Evolutionary conservation across 2,888 invertebrate species (phyloP).

Genomic region (Cephus pygmeus): DNA sequence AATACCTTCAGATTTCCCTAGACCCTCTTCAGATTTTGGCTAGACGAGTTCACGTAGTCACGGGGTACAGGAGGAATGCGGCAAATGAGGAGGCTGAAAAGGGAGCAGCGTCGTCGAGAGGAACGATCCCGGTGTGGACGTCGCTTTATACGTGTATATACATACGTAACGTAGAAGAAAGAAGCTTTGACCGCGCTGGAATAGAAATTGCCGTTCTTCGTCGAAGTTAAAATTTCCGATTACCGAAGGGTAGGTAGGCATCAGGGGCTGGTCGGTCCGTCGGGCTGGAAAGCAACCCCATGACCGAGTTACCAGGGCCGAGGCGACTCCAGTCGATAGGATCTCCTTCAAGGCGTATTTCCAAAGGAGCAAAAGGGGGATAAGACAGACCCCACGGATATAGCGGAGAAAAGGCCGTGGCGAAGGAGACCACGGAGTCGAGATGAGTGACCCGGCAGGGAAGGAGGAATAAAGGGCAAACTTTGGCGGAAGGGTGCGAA

Average conservation of each 20-base stretch:
- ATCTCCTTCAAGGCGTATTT: not conserved
- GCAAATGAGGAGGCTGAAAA: not conserved
- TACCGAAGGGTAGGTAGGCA: conserved; percentile 6
- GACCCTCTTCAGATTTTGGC: not conserved
- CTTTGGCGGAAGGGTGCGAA: not conserved
- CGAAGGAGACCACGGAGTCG: not conserved
- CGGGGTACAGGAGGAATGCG: not conserved
- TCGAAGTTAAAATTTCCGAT: conserved; percentile 13
- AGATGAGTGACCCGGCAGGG: not conserved
- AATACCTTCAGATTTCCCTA: too few relatives aligned
- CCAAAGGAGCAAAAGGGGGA: not conserved
- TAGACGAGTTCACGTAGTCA: not conserved
- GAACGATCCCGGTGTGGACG: not conserved
- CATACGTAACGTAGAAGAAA: not conserved
- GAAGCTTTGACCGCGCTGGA: conserved; percentile 19
- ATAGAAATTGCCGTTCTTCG: conserved; percentile 23
- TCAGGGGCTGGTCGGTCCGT: not conserved
- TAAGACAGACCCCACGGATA: not conserved
- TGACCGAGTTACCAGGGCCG: not conserved
- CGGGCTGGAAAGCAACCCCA: not conserved
- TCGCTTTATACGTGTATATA: not conserved
- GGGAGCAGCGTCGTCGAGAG: not conserved
- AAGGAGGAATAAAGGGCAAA: not conserved
- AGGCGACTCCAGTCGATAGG: not conserved
- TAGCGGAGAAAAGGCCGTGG: not conserved